phyloP scores from a whole-genome alignment of 2,113 vertebrate genomes.

The Prietella phreatophila region DNA sequence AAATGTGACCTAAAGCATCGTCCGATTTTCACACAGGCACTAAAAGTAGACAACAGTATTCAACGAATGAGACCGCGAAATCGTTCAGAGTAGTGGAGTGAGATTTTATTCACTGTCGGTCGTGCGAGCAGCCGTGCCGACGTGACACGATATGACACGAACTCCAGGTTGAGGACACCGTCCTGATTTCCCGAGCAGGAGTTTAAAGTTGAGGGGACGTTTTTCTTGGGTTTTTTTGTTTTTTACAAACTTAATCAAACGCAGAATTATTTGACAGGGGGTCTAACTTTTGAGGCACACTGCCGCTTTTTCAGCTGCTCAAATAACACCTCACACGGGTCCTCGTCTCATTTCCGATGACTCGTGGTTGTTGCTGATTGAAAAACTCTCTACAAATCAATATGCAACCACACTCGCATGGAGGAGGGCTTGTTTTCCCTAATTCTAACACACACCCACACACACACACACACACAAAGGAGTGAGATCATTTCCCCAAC shows the following conservation, averaged over 20 bases:
- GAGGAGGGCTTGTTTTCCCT: neutral
- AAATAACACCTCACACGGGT: neutral
- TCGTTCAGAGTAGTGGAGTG: neutral
- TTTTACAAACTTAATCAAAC: neutral
- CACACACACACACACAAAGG: neutral
- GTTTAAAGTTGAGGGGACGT: neutral
- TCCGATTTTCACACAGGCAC: no score
- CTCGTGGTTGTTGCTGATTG: neutral
- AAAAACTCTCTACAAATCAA: neutral
- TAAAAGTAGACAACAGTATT: no score
- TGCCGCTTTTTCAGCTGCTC: neutral
- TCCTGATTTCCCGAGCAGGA: neutral
- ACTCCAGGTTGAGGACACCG: neutral
- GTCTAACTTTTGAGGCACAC: neutral
- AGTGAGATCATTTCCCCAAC: neutral
- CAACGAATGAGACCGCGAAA: no score
- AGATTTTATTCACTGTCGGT: neutral
- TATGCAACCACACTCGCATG: neutral
- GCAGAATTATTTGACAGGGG: neutral
- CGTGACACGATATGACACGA: neutral
- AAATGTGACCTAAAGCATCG: no score
- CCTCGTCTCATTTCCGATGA: neutral
- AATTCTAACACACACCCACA: neutral
- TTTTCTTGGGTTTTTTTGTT: neutral
- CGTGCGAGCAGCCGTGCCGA: neutral